Evolutionary conservation across 1,140 invertebrate species (phyloP).

Genomic region (Diploscapter pachys): DNA sequence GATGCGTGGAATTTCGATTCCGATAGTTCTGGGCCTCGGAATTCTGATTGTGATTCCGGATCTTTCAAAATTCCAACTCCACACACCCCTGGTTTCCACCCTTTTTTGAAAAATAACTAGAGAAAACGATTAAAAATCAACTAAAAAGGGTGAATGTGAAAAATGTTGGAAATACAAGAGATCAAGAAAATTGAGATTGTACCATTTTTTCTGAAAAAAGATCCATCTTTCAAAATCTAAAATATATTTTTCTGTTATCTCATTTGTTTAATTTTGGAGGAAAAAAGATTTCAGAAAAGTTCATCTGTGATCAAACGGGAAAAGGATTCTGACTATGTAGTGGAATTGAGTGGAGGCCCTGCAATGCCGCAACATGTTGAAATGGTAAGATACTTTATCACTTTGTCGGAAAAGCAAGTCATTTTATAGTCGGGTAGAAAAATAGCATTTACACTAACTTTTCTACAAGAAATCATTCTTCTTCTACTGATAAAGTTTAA

Average conservation of each 20-base stretch:
- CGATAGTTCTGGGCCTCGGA: background rate
- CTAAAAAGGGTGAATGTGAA: background rate
- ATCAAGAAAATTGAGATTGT: background rate
- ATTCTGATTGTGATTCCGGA: background rate
- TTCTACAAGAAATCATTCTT: too few relatives aligned
- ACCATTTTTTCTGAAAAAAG: background rate
- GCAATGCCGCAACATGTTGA: constrained; percentile 17
- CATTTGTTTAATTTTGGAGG: background rate
- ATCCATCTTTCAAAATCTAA: background rate
- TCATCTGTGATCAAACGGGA: constrained; percentile 13
- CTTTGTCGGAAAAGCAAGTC: background rate
- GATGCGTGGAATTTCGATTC: background rate
- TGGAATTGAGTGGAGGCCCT: constrained; percentile 27
- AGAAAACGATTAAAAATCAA: background rate
- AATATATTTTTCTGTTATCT: background rate
- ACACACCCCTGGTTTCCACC: background rate
- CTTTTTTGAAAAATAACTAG: background rate
- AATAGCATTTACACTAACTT: too few relatives aligned
- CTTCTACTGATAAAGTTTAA: too few relatives aligned
- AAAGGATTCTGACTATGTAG: constrained; percentile 18
- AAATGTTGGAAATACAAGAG: background rate
- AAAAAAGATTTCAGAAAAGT: constrained; percentile 17
- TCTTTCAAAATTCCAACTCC: background rate
- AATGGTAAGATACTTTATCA: constrained; percentile 11
- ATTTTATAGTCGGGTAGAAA: too few relatives aligned